Evolutionary conservation across 2,888 invertebrate genomes (phyloP), one percentile per base, ranked within the genome.

Genomic region (Orchesella flavescens): DNA sequence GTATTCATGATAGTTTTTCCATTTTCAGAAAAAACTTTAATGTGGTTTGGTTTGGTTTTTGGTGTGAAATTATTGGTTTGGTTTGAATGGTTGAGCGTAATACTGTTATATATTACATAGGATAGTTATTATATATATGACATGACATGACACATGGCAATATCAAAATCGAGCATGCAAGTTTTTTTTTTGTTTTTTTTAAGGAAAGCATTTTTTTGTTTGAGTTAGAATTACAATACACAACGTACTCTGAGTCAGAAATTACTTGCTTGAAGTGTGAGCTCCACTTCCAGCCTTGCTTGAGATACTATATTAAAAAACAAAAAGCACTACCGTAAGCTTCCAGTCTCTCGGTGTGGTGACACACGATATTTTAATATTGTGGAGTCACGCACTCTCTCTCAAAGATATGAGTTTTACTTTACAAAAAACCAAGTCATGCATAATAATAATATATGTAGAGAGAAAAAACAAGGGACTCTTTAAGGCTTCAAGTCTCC

Each of bases 261-360:
- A 96, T 95, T 93, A 96, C 96, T 93, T 96, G 95, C 94, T 94
- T 95, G 96, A 97, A 97, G 95, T 96, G 94, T 92, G 95, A 94
- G 94, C 96, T 96, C 94, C 95, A 94, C 93, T 95, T 95, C 97
- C 97, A 96, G 93, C 95, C 95, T 93, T 89, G 89, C 88, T 89
- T 89, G 89, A 88, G 89, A 87, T 89, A 88, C 89, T 90, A 89
- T 87, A 89, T 88, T 85, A 87, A 86, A 87, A 88, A 85, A 88
- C 84, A 87, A 85, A 84, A 85, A 86, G 85, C 85, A 86, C 87
- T 86, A 86, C 86, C 85, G 79, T 86, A 86, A 86, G 86, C 86
- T 75, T 86, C 79, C 84, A 85, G 80, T 85, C 85, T 86, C 86
- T 86, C 83, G 69, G 65, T 77, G 77, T 77, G 73, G 76, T 75